Percentiles rank a stretch among this genome's conserved stretches.
These are phyloP conservation scores for Phoebastria nigripes DNA, from an alignment of 2,797 vertebrate species.

Conservation along the genomic window DNA sequence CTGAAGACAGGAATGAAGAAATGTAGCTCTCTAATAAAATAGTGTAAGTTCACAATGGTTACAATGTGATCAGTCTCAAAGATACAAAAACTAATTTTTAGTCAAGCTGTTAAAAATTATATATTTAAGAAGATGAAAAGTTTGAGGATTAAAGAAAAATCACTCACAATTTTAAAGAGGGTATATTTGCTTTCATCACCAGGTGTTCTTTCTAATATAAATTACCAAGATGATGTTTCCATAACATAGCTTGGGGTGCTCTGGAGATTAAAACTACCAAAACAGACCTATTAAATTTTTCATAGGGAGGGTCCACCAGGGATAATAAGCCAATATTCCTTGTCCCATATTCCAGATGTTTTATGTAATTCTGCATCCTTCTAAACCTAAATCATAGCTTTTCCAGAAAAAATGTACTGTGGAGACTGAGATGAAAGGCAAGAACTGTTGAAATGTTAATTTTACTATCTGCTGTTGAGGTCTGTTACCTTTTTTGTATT, in stretches of 20 bases:
- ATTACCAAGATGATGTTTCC: conserved; percentile 95
- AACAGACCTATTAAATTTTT: conserved; percentile 99
- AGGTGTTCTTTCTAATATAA: conserved; percentile 94
- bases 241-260: conserved; percentile 90
- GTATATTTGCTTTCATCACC: conserved; percentile 90
- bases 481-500: conserved; percentile 90
- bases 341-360: conserved; percentile 97
- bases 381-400: conserved; percentile 87
- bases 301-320: conserved; percentile 91
- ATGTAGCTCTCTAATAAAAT: conserved; percentile 56
- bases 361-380: conserved; percentile 90
- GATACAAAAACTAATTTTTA: conserved; percentile 70
- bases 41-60: conserved; percentile 63
- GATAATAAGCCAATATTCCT: conserved; percentile 96
- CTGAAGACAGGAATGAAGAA: conserved; percentile 53
- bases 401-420: conserved; percentile 85
- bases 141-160: conserved; percentile 80
- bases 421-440: conserved; percentile 96
- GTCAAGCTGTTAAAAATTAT: conserved; percentile 67
- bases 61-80: conserved; percentile 61
- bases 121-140: conserved; percentile 78
- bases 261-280: conserved; percentile 92
- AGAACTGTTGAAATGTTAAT: conserved; percentile 99
- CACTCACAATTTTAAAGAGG: conserved; percentile 72
- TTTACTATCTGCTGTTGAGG: conserved; percentile 97